Conservation (phyloP, 2,888 invertebrate genomes). For the Pristionchus entomophagus region DNA sequence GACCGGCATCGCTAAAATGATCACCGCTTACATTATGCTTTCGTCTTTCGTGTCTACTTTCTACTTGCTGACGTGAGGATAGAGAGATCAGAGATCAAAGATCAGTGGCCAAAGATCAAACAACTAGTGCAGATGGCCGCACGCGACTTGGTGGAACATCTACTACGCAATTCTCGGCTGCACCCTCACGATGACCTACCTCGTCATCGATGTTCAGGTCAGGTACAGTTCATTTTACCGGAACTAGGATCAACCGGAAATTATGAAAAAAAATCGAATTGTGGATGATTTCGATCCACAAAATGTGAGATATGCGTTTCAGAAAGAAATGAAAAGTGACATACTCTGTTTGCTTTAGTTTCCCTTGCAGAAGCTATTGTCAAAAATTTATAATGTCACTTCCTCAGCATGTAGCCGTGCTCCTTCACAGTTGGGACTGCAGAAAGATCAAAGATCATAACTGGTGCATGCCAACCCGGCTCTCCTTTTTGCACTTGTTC, state of each 20-base stretch:
- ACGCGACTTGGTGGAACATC: conserved; percentile 31
- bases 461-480: no score
- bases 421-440: no score
- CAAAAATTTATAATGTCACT: no score
- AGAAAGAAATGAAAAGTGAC: no score
- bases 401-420: no score
- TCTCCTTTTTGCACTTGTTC: no score
- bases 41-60: conserved; percentile 7
- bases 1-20: not conserved
- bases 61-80: not conserved
- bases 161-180: conserved; percentile 37
- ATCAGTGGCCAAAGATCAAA: not conserved
- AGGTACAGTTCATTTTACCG: not conserved
- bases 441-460: no score
- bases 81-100: not conserved
- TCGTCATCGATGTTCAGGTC: conserved; percentile 40
- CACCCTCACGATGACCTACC: conserved; percentile 41
- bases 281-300: no score
- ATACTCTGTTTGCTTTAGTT: no score
- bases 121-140: conserved; percentile 7
- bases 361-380: no score
- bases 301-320: no score
- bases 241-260: not conserved
- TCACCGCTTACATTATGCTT: not conserved
- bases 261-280: no score